Conservation (phyloP, 2,888 invertebrate genomes). For the Rhogogaster chlorosoma region DNA sequence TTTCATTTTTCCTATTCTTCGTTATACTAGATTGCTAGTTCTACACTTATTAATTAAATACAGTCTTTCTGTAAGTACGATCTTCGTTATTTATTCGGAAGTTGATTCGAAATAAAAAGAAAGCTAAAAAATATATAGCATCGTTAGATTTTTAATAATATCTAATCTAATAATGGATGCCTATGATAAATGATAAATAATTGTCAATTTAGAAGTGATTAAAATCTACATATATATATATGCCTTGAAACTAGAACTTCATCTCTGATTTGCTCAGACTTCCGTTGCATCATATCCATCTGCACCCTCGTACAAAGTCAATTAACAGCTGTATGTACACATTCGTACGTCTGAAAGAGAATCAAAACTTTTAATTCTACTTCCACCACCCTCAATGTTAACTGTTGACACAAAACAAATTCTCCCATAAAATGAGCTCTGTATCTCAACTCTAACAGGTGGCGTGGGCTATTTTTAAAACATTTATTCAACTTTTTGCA, state of each 20-base stretch:
- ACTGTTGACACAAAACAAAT: too few relatives aligned
- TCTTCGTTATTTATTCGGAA: not conserved
- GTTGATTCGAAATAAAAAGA: not conserved
- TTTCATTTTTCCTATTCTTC: not conserved
- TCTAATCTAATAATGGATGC: constrained; percentile 4
- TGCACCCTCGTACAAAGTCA: not conserved
- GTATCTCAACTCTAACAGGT: too few relatives aligned
- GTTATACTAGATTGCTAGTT: not conserved
- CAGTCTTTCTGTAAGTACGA: not conserved
- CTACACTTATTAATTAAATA: not conserved
- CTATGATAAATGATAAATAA: constrained; percentile 10
- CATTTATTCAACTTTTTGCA: too few relatives aligned
- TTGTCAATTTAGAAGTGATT: constrained; percentile 16
- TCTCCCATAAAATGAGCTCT: too few relatives aligned
- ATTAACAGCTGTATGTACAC: not conserved
- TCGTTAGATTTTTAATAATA: constrained; percentile 15
- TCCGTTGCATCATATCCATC: not conserved
- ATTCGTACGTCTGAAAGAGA: too few relatives aligned
- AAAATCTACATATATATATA: not conserved
- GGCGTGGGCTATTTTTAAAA: too few relatives aligned
- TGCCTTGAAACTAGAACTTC: not conserved
- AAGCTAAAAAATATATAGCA: not conserved
- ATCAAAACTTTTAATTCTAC: too few relatives aligned
- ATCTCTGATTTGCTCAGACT: not conserved
- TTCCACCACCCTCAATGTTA: too few relatives aligned